Evolutionary conservation across 2,888 invertebrate genomes (phyloP).

Genomic region (Graphium colonna): DNA sequence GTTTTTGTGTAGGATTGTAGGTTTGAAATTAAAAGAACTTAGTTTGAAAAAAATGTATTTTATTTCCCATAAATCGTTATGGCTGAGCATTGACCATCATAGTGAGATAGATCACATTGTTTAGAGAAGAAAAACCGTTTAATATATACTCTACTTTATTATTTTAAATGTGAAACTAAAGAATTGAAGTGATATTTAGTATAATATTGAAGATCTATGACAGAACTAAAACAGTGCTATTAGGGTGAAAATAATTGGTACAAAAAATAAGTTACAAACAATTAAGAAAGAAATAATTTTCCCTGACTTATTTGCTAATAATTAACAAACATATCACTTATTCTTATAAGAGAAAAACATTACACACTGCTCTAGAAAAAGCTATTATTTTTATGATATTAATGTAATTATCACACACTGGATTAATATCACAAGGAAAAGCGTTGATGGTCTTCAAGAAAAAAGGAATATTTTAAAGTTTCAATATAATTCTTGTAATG

Average conservation of each 20-base stretch:
- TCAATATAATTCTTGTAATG: conserved; percentile 16
- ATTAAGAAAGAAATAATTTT: conserved; percentile 8
- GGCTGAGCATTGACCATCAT: background rate
- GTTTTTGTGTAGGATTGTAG: conserved; percentile 20
- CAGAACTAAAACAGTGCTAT: background rate
- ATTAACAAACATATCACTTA: conserved; percentile 42
- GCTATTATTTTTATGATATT: conserved; percentile 7
- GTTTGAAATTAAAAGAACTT: conserved; percentile 22
- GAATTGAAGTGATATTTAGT: background rate
- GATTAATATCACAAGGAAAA: conserved; percentile 28
- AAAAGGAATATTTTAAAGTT: conserved; percentile 17
- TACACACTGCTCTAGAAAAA: conserved; percentile 22
- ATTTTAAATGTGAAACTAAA: background rate
- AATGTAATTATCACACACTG: conserved; percentile 23
- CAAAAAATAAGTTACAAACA: background rate
- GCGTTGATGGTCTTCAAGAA: background rate
- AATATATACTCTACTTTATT: too few relatives aligned
- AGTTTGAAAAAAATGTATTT: conserved; percentile 19
- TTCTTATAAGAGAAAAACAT: conserved; percentile 30
- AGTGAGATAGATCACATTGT: background rate
- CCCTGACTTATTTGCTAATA: conserved; percentile 42
- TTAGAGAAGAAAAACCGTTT: too few relatives aligned
- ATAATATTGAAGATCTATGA: background rate
- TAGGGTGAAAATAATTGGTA: background rate
- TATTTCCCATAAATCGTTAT: conserved; percentile 13